Base-by-base conservation (phyloP, 2,113 vertebrate species). In the Anas platyrhynchos region DNA sequence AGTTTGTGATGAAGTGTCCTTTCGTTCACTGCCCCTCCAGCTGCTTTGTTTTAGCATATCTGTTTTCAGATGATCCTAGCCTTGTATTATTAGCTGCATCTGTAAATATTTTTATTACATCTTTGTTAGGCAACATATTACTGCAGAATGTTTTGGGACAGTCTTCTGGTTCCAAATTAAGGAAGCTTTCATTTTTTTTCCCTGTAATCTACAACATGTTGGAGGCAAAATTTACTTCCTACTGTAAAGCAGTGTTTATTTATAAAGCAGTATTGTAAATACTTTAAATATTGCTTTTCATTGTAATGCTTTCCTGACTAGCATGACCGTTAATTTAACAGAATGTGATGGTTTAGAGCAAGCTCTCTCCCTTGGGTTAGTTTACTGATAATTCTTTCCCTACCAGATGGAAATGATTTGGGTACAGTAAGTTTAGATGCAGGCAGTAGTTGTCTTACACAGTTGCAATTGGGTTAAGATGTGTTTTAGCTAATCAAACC, bases 21-120 rank as follows among this genome's bases (percentile, higher is more conserved):
- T 75, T 82, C n/a, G 68, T 66, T 89, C 7, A 4, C 65, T 91
- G 65, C 61, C 73, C 32, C 8, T 91, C n/a, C 91, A 92, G 80
- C 83, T 91, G 83, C 88, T 89, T 93, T 83, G 41, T 77, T 88
- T 86, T 93, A 84, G 55, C 58, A 44, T 44, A 65, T 69, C 73
- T 79, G 4, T 86, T 92, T 84, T 89, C 13, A 75, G 80, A 61
- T 86, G 77, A 58, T 59, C 36, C 48, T 75, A 82, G 38, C 29
- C 32, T 75, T 68, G n/a, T 75, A 58, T 32, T 32, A 59, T 34
- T 32, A 59, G 73, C 20, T 85, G 66, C 89, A 76, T 79, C 29
- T 63, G 58, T 91, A 93, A 96, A 87, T 93, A 88, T 88, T 91
- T 89, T 80, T 85, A 41, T 71, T 83, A 34, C n/a, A 25, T 74